Evolutionary conservation across 2,113 vertebrate species (phyloP), one percentile per base, ranked within the genome.

Genomic region (Craseonycteris thonglongyai): DNA sequence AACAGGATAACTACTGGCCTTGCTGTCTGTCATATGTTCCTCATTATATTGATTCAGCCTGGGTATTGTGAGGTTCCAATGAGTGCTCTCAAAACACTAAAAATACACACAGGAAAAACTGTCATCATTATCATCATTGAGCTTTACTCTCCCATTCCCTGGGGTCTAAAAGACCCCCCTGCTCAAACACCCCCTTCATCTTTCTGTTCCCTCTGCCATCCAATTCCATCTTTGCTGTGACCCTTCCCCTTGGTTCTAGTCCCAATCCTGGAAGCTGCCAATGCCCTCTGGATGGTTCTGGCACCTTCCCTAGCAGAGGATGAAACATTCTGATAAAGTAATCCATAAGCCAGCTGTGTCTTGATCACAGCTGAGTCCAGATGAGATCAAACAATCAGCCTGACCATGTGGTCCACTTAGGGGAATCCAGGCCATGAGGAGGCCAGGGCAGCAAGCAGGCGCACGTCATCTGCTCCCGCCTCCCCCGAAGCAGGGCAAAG

Each of bases 301-400:
- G 66, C 61, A 38, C 33, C 83, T 40, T 81, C 88, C 80, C 38
- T 9, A 68, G 30, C 76, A 89, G 89, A 79, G 90, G 47, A 40
- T 78, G 84, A 81, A 88, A 80, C 93, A 89, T 94, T 80, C 74
- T 90, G 85, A 96, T 69, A 93, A 94, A 92, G 63, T 72, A 66
- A 81, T 30, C 83, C 66, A 35, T 83, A 95, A 96, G 47, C 92
- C 96, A 95, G 94, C 82, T 95, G 81, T 91, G 93, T 96, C 69
- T 72, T 56, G 42, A 83, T 83, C 66, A 28, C 56, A 45, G 42
- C 88, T 49, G 66, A 51, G n/a, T 74, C 81, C 59, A 24, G 47
- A 30, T 0, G 5, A 89, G 81, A 26, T 66, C 63, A 1, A 66
- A n/a, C 40, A 69, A 63, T 54, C 65, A 87, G 45, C 18, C 22